Conservation (phyloP, 2,888 invertebrate species). For the Eilema caniola region DNA sequence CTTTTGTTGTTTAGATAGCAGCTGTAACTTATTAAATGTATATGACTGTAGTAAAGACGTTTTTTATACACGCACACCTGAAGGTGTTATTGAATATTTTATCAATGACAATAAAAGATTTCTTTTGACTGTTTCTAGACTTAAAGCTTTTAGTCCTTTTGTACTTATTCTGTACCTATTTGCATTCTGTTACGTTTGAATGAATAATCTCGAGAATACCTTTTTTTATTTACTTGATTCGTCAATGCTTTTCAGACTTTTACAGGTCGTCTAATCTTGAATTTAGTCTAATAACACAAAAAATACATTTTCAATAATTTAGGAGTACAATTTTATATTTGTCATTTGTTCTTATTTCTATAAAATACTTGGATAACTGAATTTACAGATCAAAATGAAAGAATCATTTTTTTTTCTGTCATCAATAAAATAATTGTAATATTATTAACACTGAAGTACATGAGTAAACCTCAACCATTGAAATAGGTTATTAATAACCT, state of each 20-base stretch:
- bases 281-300: background rate
- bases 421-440: too few species aligned
- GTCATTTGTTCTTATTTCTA: too few species aligned
- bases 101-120: slow-evolving; percentile 6
- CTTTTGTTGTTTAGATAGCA: slow-evolving; percentile 5
- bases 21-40: background rate
- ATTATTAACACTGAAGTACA: too few species aligned
- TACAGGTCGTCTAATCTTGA: background rate
- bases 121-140: slow-evolving; percentile 4
- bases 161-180: background rate
- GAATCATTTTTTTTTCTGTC: too few species aligned
- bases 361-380: too few species aligned
- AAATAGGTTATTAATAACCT: too few species aligned
- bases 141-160: slow-evolving; percentile 2
- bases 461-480: too few species aligned
- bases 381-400: too few species aligned
- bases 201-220: background rate
- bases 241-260: background rate
- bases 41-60: background rate
- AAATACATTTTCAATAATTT: background rate
- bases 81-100: slow-evolving; percentile 5
- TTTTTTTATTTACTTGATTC: background rate
- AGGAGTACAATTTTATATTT: too few species aligned
- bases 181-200: background rate
- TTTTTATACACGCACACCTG: background rate